Conservation (phyloP, 2,797 vertebrate species). For the Lacerta bilineata region DNA sequence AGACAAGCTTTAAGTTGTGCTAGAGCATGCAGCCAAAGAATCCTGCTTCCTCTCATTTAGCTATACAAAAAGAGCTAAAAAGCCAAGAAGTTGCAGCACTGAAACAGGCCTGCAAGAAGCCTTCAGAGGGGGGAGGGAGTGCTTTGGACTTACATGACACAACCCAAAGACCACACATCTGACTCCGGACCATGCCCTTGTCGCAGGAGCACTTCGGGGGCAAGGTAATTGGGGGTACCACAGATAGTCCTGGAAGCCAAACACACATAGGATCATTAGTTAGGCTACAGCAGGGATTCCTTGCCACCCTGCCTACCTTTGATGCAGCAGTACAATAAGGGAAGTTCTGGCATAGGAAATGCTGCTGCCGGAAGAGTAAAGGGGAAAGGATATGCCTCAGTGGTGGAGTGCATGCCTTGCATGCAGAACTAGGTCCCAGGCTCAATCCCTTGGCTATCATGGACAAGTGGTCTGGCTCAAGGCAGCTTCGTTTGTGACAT, state of each 20-base stretch:
- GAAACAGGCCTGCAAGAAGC: background rate
- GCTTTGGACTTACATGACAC: conserved; percentile 91
- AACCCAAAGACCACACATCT: conserved; percentile 96
- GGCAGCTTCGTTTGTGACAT: too few species aligned
- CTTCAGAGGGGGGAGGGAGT: background rate
- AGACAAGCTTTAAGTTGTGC: background rate
- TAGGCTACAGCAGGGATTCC: conserved; percentile 24
- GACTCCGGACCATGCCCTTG: conserved; percentile 96
- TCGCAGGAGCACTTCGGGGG: conserved; percentile 96
- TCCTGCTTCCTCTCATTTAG: background rate
- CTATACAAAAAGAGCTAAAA: background rate
- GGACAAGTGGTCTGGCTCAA: too few species aligned
- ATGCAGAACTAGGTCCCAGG: too few species aligned
- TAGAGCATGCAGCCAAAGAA: too few species aligned
- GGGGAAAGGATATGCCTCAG: too few species aligned
- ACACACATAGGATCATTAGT: background rate
- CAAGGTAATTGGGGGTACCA: conserved; percentile 98
- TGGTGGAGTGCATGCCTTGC: too few species aligned
- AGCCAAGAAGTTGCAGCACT: background rate
- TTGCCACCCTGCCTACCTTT: too few species aligned
- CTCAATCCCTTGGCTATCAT: too few species aligned
- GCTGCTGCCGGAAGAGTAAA: background rate
- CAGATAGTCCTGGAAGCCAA: conserved; percentile 91
- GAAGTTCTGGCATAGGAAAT: background rate
- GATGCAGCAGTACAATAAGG: background rate